Percentiles rank a stretch among this genome's conserved stretches.
Conservation (phyloP, 2,888 invertebrate species). For the Neoaliturus tenellus region DNA sequence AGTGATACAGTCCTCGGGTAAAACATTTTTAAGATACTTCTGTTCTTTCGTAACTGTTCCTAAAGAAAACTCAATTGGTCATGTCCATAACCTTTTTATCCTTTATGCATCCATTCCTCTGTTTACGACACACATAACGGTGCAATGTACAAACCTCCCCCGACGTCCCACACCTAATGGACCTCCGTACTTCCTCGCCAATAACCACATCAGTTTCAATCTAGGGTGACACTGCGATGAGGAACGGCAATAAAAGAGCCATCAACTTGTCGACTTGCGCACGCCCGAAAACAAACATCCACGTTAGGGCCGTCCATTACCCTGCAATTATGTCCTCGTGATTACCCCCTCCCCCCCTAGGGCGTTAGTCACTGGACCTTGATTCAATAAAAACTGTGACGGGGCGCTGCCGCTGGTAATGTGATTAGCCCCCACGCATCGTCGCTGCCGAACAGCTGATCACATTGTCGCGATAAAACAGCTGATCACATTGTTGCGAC, state of each 20-base stretch:
- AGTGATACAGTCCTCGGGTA: no score
- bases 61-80: no score
- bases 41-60: no score
- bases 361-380: constrained; percentile 46
- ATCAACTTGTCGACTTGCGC: constrained; percentile 31
- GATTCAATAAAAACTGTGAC: constrained; percentile 49
- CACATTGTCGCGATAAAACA: constrained; percentile 16
- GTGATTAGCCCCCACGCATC: not conserved
- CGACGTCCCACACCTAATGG: no score
- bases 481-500: constrained; percentile 21
- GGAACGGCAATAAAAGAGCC: constrained; percentile 40
- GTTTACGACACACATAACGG: no score
- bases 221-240: not conserved
- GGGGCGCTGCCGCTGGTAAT: not conserved
- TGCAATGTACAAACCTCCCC: no score
- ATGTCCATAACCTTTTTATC: no score
- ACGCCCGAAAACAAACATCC: constrained; percentile 39
- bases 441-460: not conserved
- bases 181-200: no score
- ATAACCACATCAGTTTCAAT: no score
- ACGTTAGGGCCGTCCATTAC: constrained; percentile 27
- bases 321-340: constrained; percentile 41
- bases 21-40: no score
- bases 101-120: no score
- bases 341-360: constrained; percentile 16